Percentiles rank a stretch among this genome's conserved stretches.
phyloP scores from a whole-genome alignment of 2,113 vertebrate species.

The Bothrops jararaca region DNA sequence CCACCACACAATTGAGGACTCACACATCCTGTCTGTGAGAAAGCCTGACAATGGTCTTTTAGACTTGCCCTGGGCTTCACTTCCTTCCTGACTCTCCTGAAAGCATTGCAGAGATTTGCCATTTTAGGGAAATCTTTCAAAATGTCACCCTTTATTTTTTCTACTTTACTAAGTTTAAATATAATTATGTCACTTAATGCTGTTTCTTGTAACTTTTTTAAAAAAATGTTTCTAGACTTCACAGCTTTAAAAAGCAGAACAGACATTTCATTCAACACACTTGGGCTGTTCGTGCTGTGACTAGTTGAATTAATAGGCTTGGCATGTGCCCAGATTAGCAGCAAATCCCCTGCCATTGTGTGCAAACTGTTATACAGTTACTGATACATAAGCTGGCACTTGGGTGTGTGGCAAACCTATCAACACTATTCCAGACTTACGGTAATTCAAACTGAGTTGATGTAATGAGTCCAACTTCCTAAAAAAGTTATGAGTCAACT shows the following conservation, averaged over 20 bases:
- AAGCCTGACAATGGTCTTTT: background rate
- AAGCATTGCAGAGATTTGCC: background rate
- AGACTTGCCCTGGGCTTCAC: background rate
- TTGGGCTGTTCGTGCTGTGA: background rate
- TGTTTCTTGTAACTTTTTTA: background rate
- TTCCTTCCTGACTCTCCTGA: background rate
- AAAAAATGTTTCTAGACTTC: background rate
- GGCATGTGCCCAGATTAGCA: constrained; percentile 1
- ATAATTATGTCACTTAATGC: background rate
- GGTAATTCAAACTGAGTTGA: background rate
- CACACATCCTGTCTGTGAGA: background rate
- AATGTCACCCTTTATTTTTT: background rate
- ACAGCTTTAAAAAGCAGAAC: background rate
- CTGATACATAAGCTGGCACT: background rate
- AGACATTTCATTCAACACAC: background rate
- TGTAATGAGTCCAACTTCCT: background rate
- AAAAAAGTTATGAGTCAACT: background rate
- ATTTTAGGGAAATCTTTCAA: background rate
- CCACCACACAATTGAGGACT: background rate
- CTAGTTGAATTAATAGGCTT: background rate
- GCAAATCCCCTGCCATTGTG: background rate
- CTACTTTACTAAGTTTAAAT: background rate
- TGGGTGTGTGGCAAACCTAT: constrained; percentile 12
- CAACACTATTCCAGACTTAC: background rate
- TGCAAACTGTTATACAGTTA: background rate